Percentiles rank a stretch among this genome's conserved stretches.
phyloP scores from a whole-genome alignment of 35 echinoderm and acorn worm genomes.

The Amphiura filiformis region DNA sequence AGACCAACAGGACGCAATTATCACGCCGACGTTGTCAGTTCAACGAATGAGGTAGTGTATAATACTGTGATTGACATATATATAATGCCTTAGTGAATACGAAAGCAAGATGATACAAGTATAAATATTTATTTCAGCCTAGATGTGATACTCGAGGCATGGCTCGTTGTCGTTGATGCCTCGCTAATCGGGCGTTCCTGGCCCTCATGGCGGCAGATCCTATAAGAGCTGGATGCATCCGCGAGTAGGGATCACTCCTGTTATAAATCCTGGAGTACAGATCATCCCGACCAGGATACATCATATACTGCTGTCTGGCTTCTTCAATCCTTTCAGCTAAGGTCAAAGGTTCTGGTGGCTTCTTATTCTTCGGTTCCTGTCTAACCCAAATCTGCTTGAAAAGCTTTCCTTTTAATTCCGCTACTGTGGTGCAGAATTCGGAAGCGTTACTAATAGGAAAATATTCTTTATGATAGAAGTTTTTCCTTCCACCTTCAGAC shows the following conservation, averaged over 20 bases:
- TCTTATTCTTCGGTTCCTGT: not conserved
- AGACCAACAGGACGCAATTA: too few relatives aligned
- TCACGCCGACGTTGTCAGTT: too few relatives aligned
- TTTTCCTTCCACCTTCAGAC: slow-evolving; percentile 20
- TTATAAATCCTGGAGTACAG: not conserved
- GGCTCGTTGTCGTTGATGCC: not conserved
- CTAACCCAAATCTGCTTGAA: not conserved
- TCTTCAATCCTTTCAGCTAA: not conserved
- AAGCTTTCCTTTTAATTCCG: slow-evolving; percentile 1
- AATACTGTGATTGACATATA: too few relatives aligned
- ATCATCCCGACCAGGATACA: not conserved
- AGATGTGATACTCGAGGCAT: not conserved
- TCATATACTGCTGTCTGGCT: not conserved
- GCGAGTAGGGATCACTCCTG: not conserved
- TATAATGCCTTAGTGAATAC: too few relatives aligned
- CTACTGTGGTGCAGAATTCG: slow-evolving; percentile 19
- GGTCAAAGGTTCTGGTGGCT: not conserved
- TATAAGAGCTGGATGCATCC: not conserved
- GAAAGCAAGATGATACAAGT: too few relatives aligned
- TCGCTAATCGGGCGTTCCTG: not conserved
- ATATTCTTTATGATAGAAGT: slow-evolving; percentile 41
- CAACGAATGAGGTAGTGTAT: too few relatives aligned
- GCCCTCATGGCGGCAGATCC: not conserved
- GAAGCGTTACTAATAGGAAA: slow-evolving; percentile 17
- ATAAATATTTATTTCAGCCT: not conserved